Base-by-base conservation (phyloP, 2,113 vertebrate genomes). In the Poeciliopsis retropinna region DNA sequence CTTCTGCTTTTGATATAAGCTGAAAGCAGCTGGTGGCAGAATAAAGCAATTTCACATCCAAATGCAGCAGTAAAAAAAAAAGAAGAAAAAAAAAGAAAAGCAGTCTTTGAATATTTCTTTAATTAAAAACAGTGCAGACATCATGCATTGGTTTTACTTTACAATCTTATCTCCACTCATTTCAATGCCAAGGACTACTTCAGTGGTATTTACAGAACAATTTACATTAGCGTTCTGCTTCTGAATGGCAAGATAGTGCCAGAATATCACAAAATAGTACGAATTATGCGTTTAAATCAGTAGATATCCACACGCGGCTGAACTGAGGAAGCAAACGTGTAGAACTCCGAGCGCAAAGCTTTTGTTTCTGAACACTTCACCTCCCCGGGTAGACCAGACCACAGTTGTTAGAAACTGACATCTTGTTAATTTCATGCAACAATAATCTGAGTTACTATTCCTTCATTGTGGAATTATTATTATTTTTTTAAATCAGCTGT, bases 381-480 rank as follows among this genome's bases (percentile, higher is more conserved):
- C 61, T 63, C 39, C 41, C 27, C 15, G 15, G n/a, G n/a, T 47
- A 41, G n/a, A 6, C 17, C 22, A 9, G 11, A 34, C 47, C 57
- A 14, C 25, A 51, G 44, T 25, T 51, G 54, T 25, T 25, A 29
- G 32, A 54, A n/a, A 19, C 39, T 67, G 65, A 15, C 65, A 30
- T 41, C 39, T 41, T 67, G 29, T 10, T 63, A 31, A 70, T 63
- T 70, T 57, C 15, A 60, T 69, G 25, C 31, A 27, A 57, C 13
- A 64, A 37, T 77, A 65, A 61, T 71, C 37, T 71, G 14, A 34
- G 64, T 78, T 66, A 25, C 34, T 39, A 27, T 65, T 32, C 41
- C 62, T 30, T 25, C n/a, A 68, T 15, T 2, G 57, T 10, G 34
- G 34, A 37, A 11, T 10, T 37, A 2, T 37, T 11, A 34, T 34